Conservation (phyloP, 1,140 invertebrate genomes). For the Bombus vancouverensis region DNA sequence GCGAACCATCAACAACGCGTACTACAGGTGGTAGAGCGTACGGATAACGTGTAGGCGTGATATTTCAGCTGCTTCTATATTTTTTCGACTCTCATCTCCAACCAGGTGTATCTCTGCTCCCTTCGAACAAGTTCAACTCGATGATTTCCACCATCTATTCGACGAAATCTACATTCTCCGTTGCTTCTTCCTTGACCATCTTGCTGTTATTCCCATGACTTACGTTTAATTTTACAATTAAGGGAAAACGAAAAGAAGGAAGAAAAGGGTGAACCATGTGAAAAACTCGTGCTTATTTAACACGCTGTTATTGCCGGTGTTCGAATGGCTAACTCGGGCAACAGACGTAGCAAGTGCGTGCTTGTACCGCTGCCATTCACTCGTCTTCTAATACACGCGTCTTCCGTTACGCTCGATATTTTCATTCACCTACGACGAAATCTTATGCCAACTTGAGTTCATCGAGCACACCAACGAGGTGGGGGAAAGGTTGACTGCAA, state of each 20-base stretch:
- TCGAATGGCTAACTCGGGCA: neutral
- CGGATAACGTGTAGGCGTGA: slow-evolving; percentile 3
- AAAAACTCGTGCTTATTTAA: neutral
- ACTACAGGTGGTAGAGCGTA: slow-evolving; percentile 60
- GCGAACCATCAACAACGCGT: neutral
- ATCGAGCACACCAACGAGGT: slow-evolving; percentile 39
- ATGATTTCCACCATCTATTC: neutral
- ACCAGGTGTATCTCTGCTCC: neutral
- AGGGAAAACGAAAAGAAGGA: neutral
- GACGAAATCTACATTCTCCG: neutral
- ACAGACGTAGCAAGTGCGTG: slow-evolving; percentile 21
- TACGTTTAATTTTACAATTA: neutral
- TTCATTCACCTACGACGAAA: slow-evolving; percentile 52
- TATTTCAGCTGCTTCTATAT: neutral
- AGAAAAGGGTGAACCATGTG: neutral
- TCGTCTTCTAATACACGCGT: slow-evolving; percentile 34
- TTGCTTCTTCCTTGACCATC: neutral
- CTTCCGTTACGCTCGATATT: slow-evolving; percentile 24
- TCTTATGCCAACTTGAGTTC: slow-evolving; percentile 46
- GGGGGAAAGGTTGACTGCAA: neutral
- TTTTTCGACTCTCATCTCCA: neutral
- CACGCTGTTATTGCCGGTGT: too few species aligned
- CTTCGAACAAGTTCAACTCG: neutral
- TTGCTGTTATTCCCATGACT: neutral
- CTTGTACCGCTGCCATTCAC: slow-evolving; percentile 38